These are phyloP conservation scores for Luperina nickerlii DNA, from an alignment of 2,888 invertebrate species.

Conservation along the genomic window DNA sequence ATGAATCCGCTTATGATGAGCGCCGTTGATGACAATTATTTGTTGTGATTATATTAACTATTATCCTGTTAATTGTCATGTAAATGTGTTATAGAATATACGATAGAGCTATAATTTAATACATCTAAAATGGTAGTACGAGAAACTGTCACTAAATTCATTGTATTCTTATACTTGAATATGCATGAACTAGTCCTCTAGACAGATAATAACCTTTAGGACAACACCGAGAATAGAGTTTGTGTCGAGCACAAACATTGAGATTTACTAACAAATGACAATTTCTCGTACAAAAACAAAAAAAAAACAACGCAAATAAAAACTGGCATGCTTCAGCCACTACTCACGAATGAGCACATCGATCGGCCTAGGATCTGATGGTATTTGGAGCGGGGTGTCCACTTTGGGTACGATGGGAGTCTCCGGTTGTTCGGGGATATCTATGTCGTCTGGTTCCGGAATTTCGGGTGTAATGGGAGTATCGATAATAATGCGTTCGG, in stretches of 20 bases:
- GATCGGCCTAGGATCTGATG: constrained; percentile 73
- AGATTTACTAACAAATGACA: constrained; percentile 13
- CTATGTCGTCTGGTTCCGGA: constrained; percentile 58
- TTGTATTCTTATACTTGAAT: neutral
- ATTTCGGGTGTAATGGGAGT: constrained; percentile 51
- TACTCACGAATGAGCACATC: constrained; percentile 89
- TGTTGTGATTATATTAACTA: constrained; percentile 15
- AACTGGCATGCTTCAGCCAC: constrained; percentile 89
- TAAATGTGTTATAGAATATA: constrained; percentile 30
- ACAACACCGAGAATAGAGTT: neutral
- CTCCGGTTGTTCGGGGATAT: constrained; percentile 60
- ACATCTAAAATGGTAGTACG: constrained; percentile 43
- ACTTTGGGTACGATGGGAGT: constrained; percentile 66
- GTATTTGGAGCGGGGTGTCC: constrained; percentile 75
- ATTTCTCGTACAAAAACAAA: constrained; percentile 69
- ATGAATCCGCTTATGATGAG: constrained; percentile 60
- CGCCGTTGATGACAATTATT: constrained; percentile 44
- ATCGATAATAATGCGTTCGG: constrained; percentile 53
- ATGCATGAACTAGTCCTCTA: neutral
- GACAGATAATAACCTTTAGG: neutral
- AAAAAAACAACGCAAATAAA: constrained; percentile 79
- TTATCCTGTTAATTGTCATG: constrained; percentile 58
- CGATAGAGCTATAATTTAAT: constrained; percentile 25
- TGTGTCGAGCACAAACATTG: neutral
- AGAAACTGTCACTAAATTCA: constrained; percentile 31